These are phyloP conservation scores for Eueides isabella DNA, from an alignment of 1,140 invertebrate genomes.

Conservation along the genomic window DNA sequence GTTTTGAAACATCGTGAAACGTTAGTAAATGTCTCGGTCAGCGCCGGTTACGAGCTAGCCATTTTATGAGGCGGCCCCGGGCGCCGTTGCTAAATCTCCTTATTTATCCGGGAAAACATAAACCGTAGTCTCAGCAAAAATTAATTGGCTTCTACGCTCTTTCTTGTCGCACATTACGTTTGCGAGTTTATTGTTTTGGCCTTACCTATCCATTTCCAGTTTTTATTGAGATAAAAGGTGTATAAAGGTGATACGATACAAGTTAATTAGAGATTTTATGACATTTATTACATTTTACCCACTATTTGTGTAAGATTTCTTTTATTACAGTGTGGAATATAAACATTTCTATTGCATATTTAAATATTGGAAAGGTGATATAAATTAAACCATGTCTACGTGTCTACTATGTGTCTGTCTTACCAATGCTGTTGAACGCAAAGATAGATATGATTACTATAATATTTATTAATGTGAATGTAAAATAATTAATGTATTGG, in stretches of 20 bases:
- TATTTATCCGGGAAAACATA: conserved; percentile 79
- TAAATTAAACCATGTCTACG: neutral
- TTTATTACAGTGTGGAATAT: neutral
- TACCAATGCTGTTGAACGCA: neutral
- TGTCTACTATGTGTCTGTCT: no score
- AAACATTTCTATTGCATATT: neutral
- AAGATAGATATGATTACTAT: no score
- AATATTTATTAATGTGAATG: no score
- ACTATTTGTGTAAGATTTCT: neutral
- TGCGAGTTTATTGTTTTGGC: conserved; percentile 62
- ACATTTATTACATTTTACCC: conserved; percentile 25
- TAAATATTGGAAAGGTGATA: neutral
- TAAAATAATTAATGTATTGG: no score
- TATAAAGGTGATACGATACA: conserved; percentile 26
- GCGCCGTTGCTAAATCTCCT: conserved; percentile 76
- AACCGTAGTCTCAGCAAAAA: conserved; percentile 77
- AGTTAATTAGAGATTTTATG: conserved; percentile 35
- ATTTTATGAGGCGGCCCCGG: conserved; percentile 71
- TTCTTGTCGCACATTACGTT: conserved; percentile 71
- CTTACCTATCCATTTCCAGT: conserved; percentile 51
- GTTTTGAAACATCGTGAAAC: conserved; percentile 55
- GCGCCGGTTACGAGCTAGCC: conserved; percentile 64
- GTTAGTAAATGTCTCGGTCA: conserved; percentile 63
- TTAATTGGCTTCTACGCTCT: conserved; percentile 76
- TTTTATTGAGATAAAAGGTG: conserved; percentile 45